These are phyloP conservation scores for Cyphomyrmex costatus DNA, from an alignment of 1,140 invertebrate genomes.

Conservation along the genomic window DNA sequence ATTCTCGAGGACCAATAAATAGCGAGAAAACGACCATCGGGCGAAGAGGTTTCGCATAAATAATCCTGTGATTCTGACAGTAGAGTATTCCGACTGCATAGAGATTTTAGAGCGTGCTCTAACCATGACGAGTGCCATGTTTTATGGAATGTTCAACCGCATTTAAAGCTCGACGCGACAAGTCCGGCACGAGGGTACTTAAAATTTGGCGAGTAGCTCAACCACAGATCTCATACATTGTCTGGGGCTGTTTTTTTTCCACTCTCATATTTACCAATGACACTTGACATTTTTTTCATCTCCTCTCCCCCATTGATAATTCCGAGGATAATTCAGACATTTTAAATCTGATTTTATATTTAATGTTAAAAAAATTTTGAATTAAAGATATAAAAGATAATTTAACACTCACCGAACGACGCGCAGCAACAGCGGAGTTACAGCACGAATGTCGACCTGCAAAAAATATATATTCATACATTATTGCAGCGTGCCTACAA, in stretches of 20 bases:
- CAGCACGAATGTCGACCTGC: background rate
- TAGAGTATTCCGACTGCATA: slow-evolving; percentile 60
- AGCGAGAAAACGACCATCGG: slow-evolving; percentile 69
- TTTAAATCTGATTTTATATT: background rate
- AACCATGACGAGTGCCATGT: slow-evolving; percentile 76
- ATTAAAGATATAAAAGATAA: background rate
- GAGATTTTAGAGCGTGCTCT: slow-evolving; percentile 63
- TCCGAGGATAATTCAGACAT: slow-evolving; percentile 16
- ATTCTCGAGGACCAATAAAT: slow-evolving; percentile 68
- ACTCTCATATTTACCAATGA: slow-evolving; percentile 38
- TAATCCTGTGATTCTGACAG: slow-evolving; percentile 75
- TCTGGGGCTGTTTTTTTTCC: slow-evolving; percentile 38
- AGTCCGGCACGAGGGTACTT: slow-evolving; percentile 62
- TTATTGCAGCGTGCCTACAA: background rate
- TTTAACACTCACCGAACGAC: background rate
- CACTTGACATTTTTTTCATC: slow-evolving; percentile 16
- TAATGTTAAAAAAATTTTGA: background rate
- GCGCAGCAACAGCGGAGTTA: background rate
- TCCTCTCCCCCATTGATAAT: background rate
- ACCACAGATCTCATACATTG: slow-evolving; percentile 56
- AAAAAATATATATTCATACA: background rate
- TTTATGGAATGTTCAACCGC: slow-evolving; percentile 78
- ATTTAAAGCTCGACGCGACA: slow-evolving; percentile 74
- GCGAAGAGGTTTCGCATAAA: slow-evolving; percentile 72
- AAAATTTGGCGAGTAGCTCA: slow-evolving; percentile 67